A percentile compares a stretch with the other conserved stretches of the same genome.
These are phyloP conservation scores for Lottia gigantea DNA, from an alignment of 2,888 invertebrate species.

Conservation along the genomic window DNA sequence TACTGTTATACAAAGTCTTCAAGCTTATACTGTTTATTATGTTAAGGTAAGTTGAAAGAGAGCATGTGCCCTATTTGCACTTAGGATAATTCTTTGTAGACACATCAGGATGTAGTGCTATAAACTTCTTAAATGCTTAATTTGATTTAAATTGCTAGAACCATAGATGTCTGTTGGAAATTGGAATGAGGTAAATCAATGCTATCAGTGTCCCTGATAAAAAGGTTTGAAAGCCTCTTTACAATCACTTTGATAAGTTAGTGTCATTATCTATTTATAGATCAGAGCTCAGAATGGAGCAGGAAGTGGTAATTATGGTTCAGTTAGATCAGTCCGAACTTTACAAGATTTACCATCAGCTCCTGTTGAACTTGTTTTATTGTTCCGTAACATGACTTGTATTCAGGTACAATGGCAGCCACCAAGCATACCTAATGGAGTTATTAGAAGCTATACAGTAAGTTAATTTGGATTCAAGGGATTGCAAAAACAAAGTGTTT, in stretches of 20 bases:
- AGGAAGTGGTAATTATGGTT: conserved; percentile 46
- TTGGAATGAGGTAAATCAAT: too few species aligned
- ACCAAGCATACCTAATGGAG: conserved; percentile 70
- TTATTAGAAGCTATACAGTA: conserved; percentile 68
- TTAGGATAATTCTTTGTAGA: neutral
- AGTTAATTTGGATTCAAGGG: neutral
- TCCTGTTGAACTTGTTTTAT: conserved; percentile 75
- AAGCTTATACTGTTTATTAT: conserved; percentile 43
- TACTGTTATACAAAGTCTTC: conserved; percentile 36
- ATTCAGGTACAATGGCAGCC: conserved; percentile 70
- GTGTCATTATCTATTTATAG: conserved; percentile 31
- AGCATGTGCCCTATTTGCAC: too few species aligned
- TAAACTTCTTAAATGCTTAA: neutral
- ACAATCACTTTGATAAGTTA: too few species aligned
- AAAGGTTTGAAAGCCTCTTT: too few species aligned
- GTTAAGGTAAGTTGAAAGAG: conserved; percentile 40
- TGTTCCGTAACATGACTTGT: conserved; percentile 76
- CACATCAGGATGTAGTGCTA: neutral
- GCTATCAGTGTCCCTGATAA: too few species aligned
- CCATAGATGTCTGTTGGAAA: too few species aligned
- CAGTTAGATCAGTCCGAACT: conserved; percentile 34
- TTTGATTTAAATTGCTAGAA: too few species aligned
- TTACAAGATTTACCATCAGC: conserved; percentile 74
- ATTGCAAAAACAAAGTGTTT: neutral
- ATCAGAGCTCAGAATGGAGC: conserved; percentile 51